Percentiles rank a stretch among this genome's conserved stretches.
Evolutionary conservation across 1,140 invertebrate species (phyloP).

Genomic region (Drosophila lini): DNA sequence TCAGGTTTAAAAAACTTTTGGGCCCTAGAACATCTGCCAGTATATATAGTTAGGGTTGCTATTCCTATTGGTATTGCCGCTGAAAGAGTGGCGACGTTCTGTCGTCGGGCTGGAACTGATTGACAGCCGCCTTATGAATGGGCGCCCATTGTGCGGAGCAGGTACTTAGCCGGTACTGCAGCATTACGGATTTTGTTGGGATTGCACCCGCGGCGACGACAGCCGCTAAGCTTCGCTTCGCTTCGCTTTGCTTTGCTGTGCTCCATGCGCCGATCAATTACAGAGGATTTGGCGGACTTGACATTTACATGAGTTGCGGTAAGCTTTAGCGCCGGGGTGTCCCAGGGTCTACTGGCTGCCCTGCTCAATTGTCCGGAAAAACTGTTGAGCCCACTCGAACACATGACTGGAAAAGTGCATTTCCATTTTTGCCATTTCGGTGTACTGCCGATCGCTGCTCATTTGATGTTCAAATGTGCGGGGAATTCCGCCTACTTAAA

Average conservation of each 20-base stretch:
- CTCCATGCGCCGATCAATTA: slow-evolving; percentile 78
- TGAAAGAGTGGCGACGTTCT: slow-evolving; percentile 23
- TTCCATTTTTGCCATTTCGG: slow-evolving; percentile 35
- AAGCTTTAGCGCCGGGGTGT: slow-evolving; percentile 62
- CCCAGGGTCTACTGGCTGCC: slow-evolving; percentile 11
- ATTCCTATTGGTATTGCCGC: slow-evolving; percentile 4
- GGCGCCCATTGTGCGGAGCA: slow-evolving; percentile 73
- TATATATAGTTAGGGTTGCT: slow-evolving; percentile 48
- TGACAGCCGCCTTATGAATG: slow-evolving; percentile 77
- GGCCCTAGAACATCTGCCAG: slow-evolving; percentile 75
- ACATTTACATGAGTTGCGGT: slow-evolving; percentile 81
- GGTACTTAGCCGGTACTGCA: slow-evolving; percentile 68
- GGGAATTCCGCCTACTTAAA: slow-evolving; percentile 83
- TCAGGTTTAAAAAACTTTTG: slow-evolving; percentile 45
- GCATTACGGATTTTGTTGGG: slow-evolving; percentile 59
- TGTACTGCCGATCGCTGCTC: slow-evolving; percentile 13
- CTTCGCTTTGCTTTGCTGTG: not conserved
- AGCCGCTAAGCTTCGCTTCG: slow-evolving; percentile 72
- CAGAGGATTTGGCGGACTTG: slow-evolving; percentile 65
- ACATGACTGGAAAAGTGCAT: slow-evolving; percentile 74
- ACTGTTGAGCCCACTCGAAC: slow-evolving; percentile 75
- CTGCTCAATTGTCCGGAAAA: slow-evolving; percentile 77
- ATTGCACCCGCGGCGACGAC: slow-evolving; percentile 81
- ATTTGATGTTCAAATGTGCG: slow-evolving; percentile 36
- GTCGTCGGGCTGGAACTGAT: slow-evolving; percentile 52